Evolutionary conservation across 1,140 invertebrate species (phyloP), one percentile per base, ranked within the genome.

Genomic region (Drosophila chauvacae): DNA sequence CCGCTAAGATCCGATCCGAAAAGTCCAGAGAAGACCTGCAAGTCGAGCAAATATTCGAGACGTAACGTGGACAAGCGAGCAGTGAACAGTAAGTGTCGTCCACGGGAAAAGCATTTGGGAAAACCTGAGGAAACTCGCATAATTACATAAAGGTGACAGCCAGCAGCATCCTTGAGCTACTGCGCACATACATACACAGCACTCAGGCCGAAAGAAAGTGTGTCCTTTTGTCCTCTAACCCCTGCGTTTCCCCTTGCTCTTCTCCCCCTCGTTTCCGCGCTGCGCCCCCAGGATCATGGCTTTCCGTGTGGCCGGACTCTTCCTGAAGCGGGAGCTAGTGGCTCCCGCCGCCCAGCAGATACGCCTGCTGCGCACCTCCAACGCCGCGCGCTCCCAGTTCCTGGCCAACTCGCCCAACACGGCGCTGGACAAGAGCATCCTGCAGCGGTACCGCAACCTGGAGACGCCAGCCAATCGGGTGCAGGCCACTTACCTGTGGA

Each of bases 401-500:
- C 55, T 96, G 61, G 94, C 93, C 74, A 93, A 95, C 50, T 95
- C 95, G 56, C 95, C 96, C 4, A 96, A 96, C 81, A 95, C 96
- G 75, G 94, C 94, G n/a, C 94, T 94, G 64, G 95, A 97, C 91
- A 97, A 97, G 90, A 94, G 93, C 20, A 93, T 97, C 11, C 91
- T 97, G 55, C 93, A 94, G 33, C 94, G 95, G 35, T 98, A 97
- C 81, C 92, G 97, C 75, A 93, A 94, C 39, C 93, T 98, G 26
- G 95, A 96, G 2, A 96, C 86, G 6, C 95, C 96, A 59, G 96
- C 96, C 0, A 95, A 96, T 13, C 94, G 96, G 41, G 94, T 95
- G 80, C 94, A 97, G 91, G 96, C 95, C 2, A 97, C 96, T 78
- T 99, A 99, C 92, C 94, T 99, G 23, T 99, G 98, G 98, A 97